Percentiles rank a stretch among this genome's conserved stretches.
Evolutionary conservation across 2,888 invertebrate genomes (phyloP).

Genomic region (Standfussiana lucernea): DNA sequence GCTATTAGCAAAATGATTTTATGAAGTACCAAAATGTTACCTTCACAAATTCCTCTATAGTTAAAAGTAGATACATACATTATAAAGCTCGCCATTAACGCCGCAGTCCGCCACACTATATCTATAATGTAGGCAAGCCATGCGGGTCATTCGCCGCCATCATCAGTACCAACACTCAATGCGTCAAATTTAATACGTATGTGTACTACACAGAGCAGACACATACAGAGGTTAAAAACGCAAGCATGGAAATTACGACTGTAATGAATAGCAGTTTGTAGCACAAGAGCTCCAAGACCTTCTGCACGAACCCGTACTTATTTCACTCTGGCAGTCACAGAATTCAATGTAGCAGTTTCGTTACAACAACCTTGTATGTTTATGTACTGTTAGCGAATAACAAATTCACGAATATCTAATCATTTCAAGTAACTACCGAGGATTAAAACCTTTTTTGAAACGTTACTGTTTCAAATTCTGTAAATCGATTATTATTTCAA

Average conservation of each 20-base stretch:
- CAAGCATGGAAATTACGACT: not conserved
- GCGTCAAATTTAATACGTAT: slow-evolving; percentile 35
- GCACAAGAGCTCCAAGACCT: not conserved
- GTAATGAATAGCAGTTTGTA: not conserved
- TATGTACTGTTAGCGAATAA: not conserved
- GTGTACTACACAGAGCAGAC: not conserved
- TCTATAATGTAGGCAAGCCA: slow-evolving; percentile 49
- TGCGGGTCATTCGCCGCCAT: slow-evolving; percentile 45
- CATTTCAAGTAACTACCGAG: not conserved
- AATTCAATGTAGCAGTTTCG: not conserved
- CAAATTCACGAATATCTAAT: not conserved
- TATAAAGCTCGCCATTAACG: slow-evolving; percentile 34
- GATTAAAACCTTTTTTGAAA: no score
- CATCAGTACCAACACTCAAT: slow-evolving; percentile 19
- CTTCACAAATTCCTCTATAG: not conserved
- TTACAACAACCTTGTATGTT: not conserved
- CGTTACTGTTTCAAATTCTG: no score
- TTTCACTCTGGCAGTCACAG: not conserved
- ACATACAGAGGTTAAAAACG: slow-evolving; percentile 5
- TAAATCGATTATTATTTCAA: not conserved
- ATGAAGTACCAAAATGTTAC: not conserved
- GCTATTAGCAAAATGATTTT: not conserved
- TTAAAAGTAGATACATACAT: slow-evolving; percentile 3
- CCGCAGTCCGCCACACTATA: not conserved
- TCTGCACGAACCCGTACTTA: not conserved